Percentiles rank a stretch among this genome's conserved stretches.
phyloP scores from a whole-genome alignment of 2,888 invertebrate genomes.

The Drosophila quinaria region DNA sequence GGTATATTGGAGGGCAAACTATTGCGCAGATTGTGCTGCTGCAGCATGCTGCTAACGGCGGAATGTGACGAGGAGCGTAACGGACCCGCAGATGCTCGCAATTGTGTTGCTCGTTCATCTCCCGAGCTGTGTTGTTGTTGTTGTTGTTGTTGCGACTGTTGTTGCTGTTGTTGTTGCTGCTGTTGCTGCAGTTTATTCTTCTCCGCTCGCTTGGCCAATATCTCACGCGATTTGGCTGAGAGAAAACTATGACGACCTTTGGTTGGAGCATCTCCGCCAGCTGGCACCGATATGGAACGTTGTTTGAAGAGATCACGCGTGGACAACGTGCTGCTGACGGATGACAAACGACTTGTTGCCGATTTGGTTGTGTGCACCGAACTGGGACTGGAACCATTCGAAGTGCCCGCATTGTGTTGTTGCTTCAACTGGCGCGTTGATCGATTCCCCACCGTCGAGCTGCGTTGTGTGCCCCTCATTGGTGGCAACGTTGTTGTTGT shows the following conservation, averaged over 20 bases:
- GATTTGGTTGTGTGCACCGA: conserved; percentile 85
- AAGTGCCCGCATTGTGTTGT: conserved; percentile 79
- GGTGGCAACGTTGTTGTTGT: conserved; percentile 16
- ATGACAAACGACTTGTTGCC: conserved; percentile 83
- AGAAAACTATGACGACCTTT: conserved; percentile 84
- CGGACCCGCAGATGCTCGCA: conserved; percentile 63
- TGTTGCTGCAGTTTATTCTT: conserved; percentile 81
- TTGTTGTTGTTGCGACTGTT: conserved; percentile 49
- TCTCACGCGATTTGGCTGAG: conserved; percentile 85
- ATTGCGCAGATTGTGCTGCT: conserved; percentile 78
- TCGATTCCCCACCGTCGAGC: conserved; percentile 55
- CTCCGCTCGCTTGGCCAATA: conserved; percentile 84
- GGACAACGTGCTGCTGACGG: conserved; percentile 84
- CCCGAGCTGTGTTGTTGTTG: conserved; percentile 50
- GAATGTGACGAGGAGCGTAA: conserved; percentile 82
- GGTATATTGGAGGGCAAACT: conserved; percentile 84
- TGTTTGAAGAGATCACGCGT: conserved; percentile 84
- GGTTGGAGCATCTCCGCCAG: conserved; percentile 61
- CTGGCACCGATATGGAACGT: conserved; percentile 85
- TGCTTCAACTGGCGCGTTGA: conserved; percentile 77
- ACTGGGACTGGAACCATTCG: conserved; percentile 85
- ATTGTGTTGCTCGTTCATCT: conserved; percentile 66
- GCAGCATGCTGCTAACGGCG: conserved; percentile 75
- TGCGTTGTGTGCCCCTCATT: conserved; percentile 50
- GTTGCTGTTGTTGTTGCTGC: conserved; percentile 71